Evolutionary conservation across 2,113 vertebrate species (phyloP).

Genomic region (Platichthys flesus): DNA sequence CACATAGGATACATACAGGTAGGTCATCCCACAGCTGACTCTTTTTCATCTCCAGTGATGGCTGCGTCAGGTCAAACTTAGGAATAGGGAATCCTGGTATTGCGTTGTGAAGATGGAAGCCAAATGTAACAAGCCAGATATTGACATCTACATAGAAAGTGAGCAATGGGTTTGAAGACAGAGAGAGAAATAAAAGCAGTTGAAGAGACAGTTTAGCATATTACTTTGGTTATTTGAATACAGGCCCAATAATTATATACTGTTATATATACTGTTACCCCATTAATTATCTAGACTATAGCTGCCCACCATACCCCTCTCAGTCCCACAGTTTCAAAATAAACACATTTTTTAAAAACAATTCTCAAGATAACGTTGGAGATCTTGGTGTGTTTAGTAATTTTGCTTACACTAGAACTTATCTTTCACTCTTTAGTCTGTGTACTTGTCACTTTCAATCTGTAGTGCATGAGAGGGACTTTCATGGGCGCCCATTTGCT

Average conservation of each 20-base stretch:
- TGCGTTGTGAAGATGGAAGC: conserved; percentile 98
- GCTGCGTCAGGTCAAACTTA: conserved; percentile 93
- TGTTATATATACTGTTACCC: too few species aligned
- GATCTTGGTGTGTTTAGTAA: too few species aligned
- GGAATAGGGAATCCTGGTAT: conserved; percentile 98
- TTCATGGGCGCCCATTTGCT: too few species aligned
- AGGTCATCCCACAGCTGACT: conserved; percentile 98
- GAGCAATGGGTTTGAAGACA: neutral
- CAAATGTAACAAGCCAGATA: conserved; percentile 98
- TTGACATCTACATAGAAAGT: conserved; percentile 88
- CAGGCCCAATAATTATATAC: too few species aligned
- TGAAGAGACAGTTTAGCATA: neutral
- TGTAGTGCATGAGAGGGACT: too few species aligned
- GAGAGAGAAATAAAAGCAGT: neutral
- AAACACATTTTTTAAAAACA: too few species aligned
- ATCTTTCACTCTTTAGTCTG: too few species aligned
- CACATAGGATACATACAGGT: conserved; percentile 83
- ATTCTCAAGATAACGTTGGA: too few species aligned
- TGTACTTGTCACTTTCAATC: too few species aligned
- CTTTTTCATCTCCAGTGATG: conserved; percentile 95
- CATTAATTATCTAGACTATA: neutral
- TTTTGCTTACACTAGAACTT: too few species aligned
- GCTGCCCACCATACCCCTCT: neutral
- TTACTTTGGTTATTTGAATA: neutral
- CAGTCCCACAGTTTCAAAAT: too few species aligned